Percentiles rank a stretch among this genome's conserved stretches.
phyloP scores from a whole-genome alignment of 2,113 vertebrate species.

The Cynoglossus semilaevis region DNA sequence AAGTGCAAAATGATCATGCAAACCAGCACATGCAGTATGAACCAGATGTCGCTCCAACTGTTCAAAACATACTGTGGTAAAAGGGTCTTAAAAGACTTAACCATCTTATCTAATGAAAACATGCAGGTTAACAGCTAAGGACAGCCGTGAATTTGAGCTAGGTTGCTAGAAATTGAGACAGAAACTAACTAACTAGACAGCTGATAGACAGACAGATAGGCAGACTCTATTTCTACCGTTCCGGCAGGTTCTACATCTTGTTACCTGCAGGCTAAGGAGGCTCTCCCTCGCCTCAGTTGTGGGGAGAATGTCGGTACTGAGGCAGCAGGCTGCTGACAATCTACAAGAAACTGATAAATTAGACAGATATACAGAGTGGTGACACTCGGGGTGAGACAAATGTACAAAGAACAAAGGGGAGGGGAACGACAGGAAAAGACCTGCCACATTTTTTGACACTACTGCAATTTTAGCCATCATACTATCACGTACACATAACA shows the following conservation, averaged over 20 bases:
- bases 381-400: slow-evolving; percentile 82
- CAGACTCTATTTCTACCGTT: slow-evolving; percentile 12
- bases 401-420: slow-evolving; percentile 52
- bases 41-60: neutral
- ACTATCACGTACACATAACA: neutral
- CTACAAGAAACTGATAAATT: slow-evolving; percentile 99
- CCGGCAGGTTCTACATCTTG: slow-evolving; percentile 37
- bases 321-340: slow-evolving; percentile 99
- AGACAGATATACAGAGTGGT: slow-evolving; percentile 95
- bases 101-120: neutral
- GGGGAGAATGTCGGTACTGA: slow-evolving; percentile 93
- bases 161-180: slow-evolving; percentile 9
- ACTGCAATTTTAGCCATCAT: neutral
- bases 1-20: slow-evolving; percentile 18
- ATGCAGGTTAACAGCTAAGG: slow-evolving; percentile 18
- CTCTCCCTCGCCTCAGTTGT: slow-evolving; percentile 90
- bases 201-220: slow-evolving; percentile 27
- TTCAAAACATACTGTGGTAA: neutral
- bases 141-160: too few species aligned
- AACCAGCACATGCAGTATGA: slow-evolving; percentile 30
- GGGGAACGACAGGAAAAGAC: slow-evolving; percentile 74
- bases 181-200: slow-evolving; percentile 15
- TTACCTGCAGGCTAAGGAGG: slow-evolving; percentile 89
- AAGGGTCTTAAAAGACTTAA: neutral
- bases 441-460: slow-evolving; percentile 15